A percentile compares a stretch with the other conserved stretches of the same genome.
These are phyloP conservation scores for Koerneria pararmatus DNA, from an alignment of 2,888 invertebrate species.

Conservation along the genomic window DNA sequence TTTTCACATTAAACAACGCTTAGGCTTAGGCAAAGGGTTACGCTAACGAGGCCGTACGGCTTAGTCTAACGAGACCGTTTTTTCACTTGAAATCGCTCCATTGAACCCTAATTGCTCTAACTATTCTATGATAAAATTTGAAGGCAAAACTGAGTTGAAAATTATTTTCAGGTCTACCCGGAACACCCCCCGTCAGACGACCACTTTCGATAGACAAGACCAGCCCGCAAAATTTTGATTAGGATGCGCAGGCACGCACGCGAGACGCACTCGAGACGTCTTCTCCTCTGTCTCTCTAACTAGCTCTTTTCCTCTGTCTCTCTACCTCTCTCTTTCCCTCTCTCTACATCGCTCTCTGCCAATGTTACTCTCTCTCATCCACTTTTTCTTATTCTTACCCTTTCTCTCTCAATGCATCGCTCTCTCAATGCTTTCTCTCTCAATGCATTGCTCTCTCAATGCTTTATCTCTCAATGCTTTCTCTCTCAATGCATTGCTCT, in stretches of 20 bases:
- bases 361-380: not conserved
- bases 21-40: too few species aligned
- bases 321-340: constrained; percentile 4
- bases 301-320: not conserved
- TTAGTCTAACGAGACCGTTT: too few species aligned
- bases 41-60: too few species aligned
- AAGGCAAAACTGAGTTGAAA: not conserved
- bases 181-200: not conserved
- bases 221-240: too few species aligned
- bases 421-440: too few species aligned
- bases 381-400: not conserved
- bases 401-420: too few species aligned
- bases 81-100: too few species aligned
- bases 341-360: not conserved
- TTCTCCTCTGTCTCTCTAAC: not conserved
- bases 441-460: too few species aligned
- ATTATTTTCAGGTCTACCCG: not conserved
- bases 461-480: not conserved
- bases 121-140: not conserved
- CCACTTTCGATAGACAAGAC: too few species aligned
- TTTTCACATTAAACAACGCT: too few species aligned
- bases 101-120: too few species aligned
- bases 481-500: constrained; percentile 9
- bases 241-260: too few species aligned
- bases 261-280: constrained; percentile 13